phyloP scores from a whole-genome alignment of 2,888 invertebrate genomes.

The Drosophila barbarae region DNA sequence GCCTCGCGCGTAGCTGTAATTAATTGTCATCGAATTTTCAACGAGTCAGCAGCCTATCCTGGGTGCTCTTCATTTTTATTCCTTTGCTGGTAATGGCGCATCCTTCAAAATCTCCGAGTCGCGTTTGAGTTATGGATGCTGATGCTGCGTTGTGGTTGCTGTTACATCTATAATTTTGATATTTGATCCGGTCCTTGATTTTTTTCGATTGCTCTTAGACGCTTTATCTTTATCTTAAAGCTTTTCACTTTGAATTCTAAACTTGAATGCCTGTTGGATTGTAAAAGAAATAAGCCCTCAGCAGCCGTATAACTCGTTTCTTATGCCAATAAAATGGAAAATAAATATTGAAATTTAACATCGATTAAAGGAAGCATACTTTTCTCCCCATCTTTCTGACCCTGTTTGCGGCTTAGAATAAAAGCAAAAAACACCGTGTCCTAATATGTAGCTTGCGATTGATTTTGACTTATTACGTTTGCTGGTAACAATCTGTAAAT shows the following conservation, averaged over 20 bases:
- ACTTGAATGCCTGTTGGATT: neutral
- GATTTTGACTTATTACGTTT: conserved; percentile 48
- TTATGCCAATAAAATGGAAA: neutral
- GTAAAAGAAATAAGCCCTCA: no score
- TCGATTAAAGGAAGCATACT: conserved; percentile 3
- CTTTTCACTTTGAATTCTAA: neutral
- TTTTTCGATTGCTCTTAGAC: neutral
- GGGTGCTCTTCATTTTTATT: conserved; percentile 23
- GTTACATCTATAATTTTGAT: conserved; percentile 24
- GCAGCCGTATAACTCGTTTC: neutral
- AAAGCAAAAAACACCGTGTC: neutral
- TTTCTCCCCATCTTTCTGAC: neutral
- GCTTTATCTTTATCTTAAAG: neutral
- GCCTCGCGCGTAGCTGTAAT: conserved; percentile 69
- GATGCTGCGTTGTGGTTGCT: conserved; percentile 6
- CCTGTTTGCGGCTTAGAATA: neutral
- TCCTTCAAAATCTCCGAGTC: conserved; percentile 6
- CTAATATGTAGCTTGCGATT: conserved; percentile 43
- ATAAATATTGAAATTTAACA: neutral
- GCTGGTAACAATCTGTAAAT: conserved; percentile 34
- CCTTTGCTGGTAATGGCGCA: conserved; percentile 12
- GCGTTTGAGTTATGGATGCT: conserved; percentile 19
- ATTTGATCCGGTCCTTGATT: conserved; percentile 11
- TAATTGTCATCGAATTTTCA: conserved; percentile 73
- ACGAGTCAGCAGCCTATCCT: conserved; percentile 68